A percentile compares a stretch with the other conserved stretches of the same genome.
Evolutionary conservation across 2,113 vertebrate species (phyloP).

Genomic region (Lethenteron reissneri): DNA sequence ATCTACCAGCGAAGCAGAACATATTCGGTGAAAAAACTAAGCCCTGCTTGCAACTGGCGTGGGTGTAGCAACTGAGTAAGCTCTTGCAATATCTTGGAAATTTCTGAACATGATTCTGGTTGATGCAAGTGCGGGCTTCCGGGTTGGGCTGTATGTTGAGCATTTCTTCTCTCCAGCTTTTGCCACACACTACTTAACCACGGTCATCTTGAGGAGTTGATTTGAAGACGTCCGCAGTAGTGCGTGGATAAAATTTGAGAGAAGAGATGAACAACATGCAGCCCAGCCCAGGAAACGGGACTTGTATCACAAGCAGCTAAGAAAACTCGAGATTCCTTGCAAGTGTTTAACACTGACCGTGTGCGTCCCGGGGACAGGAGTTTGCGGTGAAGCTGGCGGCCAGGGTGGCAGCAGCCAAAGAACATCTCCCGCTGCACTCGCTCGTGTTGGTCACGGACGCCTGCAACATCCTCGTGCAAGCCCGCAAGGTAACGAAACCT

Average conservation of each 20-base stretch:
- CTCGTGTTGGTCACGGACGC: conserved; percentile 65
- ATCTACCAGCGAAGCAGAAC: too few relatives aligned
- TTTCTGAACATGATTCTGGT: too few relatives aligned
- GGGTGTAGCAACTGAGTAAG: too few relatives aligned
- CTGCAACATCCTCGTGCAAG: conserved; percentile 62
- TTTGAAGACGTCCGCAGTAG: too few relatives aligned
- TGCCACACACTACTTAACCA: too few relatives aligned
- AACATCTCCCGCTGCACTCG: conserved; percentile 45
- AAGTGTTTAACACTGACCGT: conserved; percentile 13
- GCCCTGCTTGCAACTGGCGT: too few relatives aligned
- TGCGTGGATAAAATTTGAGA: background rate
- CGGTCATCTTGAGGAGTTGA: too few relatives aligned
- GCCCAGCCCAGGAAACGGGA: background rate
- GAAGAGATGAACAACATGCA: background rate
- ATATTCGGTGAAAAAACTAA: too few relatives aligned
- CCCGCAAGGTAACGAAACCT: conserved; percentile 41
- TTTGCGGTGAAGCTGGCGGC: conserved; percentile 53
- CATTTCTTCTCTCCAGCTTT: too few relatives aligned
- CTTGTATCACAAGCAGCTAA: background rate
- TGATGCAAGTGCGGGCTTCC: too few relatives aligned
- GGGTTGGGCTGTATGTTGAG: too few relatives aligned
- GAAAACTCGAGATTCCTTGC: conserved; percentile 3
- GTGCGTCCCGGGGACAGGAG: conserved; percentile 21
- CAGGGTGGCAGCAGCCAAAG: conserved; percentile 46
- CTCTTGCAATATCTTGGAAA: too few relatives aligned